phyloP scores from a whole-genome alignment of 2,113 vertebrate species.

The Nicator chloris region DNA sequence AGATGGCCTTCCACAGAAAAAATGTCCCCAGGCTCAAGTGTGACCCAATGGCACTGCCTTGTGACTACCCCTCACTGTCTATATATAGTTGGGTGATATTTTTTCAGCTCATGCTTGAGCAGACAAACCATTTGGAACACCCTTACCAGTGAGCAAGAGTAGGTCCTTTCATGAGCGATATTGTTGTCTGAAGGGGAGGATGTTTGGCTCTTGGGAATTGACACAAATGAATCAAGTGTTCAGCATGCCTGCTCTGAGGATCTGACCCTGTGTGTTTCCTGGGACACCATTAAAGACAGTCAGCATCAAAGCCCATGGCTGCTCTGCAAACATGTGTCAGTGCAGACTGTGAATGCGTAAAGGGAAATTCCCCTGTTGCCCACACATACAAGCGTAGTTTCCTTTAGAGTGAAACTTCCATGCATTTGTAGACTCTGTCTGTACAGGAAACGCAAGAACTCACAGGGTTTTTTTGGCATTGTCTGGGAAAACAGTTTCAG shows the following conservation, averaged over 20 bases:
- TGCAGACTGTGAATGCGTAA: neutral
- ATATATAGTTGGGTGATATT: neutral
- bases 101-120: neutral
- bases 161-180: neutral
- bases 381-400: neutral
- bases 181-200: neutral
- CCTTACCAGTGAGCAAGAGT: neutral
- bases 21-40: neutral
- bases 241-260: neutral
- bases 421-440: neutral
- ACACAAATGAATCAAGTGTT: neutral
- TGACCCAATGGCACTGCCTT: neutral
- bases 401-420: neutral
- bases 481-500: neutral
- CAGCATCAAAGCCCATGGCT: neutral
- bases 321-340: neutral
- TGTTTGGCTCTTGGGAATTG: neutral
- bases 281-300: neutral
- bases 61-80: neutral
- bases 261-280: neutral
- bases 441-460: constrained; percentile 21
- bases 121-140: neutral
- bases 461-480: neutral
- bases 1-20: neutral
- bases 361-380: constrained; percentile 10